Evolutionary conservation across 2,797 vertebrate species (phyloP).

Genomic region (Mastacembelus armatus): DNA sequence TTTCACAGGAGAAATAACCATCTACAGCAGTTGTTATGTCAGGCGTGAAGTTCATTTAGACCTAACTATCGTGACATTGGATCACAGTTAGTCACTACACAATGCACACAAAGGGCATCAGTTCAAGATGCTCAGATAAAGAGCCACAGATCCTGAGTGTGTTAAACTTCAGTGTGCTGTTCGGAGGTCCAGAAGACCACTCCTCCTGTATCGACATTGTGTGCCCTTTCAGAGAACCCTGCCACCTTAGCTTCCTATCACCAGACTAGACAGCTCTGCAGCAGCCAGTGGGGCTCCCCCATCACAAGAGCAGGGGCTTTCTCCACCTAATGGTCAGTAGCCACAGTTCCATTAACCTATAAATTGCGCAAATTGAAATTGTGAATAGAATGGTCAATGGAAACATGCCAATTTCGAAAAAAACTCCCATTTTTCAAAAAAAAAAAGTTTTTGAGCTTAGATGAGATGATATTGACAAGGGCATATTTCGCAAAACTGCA

Average conservation of each 20-base stretch:
- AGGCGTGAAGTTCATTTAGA: slow-evolving; percentile 51
- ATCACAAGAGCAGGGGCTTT: slow-evolving; percentile 75
- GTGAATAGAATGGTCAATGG: too few relatives aligned
- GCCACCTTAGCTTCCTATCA: slow-evolving; percentile 76
- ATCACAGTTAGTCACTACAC: slow-evolving; percentile 62
- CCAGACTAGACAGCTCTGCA: slow-evolving; percentile 71
- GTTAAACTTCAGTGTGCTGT: slow-evolving; percentile 67
- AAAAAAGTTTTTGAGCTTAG: too few relatives aligned
- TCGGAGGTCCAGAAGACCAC: slow-evolving; percentile 76
- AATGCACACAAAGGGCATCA: slow-evolving; percentile 64
- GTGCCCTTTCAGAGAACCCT: slow-evolving; percentile 81
- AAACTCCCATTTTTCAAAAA: too few relatives aligned
- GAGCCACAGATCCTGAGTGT: slow-evolving; percentile 60
- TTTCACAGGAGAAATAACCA: slow-evolving; percentile 32
- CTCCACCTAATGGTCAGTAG: slow-evolving; percentile 81
- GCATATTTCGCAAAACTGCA: too few relatives aligned
- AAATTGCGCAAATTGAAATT: too few relatives aligned
- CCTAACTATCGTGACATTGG: slow-evolving; percentile 46
- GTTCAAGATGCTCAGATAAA: slow-evolving; percentile 67
- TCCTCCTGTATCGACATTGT: slow-evolving; percentile 79
- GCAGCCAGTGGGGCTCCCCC: slow-evolving; percentile 72
- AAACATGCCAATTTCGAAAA: too few relatives aligned
- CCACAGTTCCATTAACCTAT: too few relatives aligned
- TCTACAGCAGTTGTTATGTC: too few relatives aligned
- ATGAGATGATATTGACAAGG: too few relatives aligned